Evolutionary conservation across 2,113 vertebrate species (phyloP).

Genomic region (Myotis davidii): DNA sequence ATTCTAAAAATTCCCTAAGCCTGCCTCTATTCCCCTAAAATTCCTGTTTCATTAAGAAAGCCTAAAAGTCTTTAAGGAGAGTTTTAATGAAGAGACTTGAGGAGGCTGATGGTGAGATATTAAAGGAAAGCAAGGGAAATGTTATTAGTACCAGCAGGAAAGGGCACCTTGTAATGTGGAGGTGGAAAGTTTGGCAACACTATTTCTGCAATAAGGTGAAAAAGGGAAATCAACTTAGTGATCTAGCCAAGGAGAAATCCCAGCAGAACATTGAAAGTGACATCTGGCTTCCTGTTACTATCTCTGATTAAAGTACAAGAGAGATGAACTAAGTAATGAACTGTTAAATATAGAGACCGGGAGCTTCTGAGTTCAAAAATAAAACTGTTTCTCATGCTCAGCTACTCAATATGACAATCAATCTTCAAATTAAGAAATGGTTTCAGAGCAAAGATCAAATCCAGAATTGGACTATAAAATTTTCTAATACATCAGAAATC

Average conservation of each 20-base stretch:
- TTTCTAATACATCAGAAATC: not conserved
- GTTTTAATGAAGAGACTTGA: not conserved
- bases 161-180: not conserved
- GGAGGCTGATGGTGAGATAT: not conserved
- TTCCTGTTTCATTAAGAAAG: not conserved
- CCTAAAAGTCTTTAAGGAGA: not conserved
- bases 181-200: not conserved
- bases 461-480: not conserved
- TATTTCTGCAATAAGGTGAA: not conserved
- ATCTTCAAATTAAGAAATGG: not conserved
- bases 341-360: not conserved
- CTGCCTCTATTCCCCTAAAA: too few relatives aligned
- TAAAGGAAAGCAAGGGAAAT: not conserved
- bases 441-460: not conserved
- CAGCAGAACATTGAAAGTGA: not conserved
- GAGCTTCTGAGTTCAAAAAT: conserved; percentile 36
- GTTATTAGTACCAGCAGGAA: not conserved
- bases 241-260: not conserved
- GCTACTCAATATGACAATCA: not conserved
- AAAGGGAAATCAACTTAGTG: not conserved
- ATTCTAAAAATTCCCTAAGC: too few relatives aligned
- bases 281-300: not conserved
- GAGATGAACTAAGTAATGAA: not conserved
- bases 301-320: not conserved
- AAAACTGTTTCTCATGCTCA: not conserved